A percentile compares a stretch with the other conserved stretches of the same genome.
Conservation (phyloP, 2,888 invertebrate genomes). For the Stomorhina lunata region DNA sequence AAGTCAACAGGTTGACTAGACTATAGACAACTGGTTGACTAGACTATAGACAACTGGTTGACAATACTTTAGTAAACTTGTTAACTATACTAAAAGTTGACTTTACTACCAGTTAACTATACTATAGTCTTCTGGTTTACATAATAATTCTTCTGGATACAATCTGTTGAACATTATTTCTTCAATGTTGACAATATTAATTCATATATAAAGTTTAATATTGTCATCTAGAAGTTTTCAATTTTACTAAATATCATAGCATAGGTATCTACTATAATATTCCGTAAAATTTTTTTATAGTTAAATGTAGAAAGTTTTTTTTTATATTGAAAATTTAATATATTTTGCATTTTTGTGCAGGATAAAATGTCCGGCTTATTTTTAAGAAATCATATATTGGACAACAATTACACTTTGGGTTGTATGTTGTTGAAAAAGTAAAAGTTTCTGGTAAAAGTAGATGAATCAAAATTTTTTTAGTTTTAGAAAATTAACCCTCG, state of each 20-base stretch:
- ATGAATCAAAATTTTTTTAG: no score
- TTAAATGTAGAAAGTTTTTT: neutral
- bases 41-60: no score
- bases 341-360: neutral
- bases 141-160: no score
- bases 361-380: neutral
- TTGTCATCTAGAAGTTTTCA: conserved; percentile 45
- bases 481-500: no score
- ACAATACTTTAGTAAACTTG: no score
- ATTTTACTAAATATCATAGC: conserved; percentile 9
- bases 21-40: no score
- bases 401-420: conserved; percentile 12
- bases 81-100: no score
- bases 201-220: neutral
- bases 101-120: no score
- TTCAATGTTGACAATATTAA: neutral
- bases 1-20: no score
- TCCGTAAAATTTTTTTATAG: neutral
- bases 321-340: neutral
- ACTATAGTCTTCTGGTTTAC: no score
- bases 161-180: neutral
- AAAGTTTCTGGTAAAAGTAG: no score
- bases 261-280: neutral
- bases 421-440: conserved; percentile 25
- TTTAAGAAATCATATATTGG: neutral